phyloP scores from a whole-genome alignment of 2,888 invertebrate genomes.

The Aradus depressus region DNA sequence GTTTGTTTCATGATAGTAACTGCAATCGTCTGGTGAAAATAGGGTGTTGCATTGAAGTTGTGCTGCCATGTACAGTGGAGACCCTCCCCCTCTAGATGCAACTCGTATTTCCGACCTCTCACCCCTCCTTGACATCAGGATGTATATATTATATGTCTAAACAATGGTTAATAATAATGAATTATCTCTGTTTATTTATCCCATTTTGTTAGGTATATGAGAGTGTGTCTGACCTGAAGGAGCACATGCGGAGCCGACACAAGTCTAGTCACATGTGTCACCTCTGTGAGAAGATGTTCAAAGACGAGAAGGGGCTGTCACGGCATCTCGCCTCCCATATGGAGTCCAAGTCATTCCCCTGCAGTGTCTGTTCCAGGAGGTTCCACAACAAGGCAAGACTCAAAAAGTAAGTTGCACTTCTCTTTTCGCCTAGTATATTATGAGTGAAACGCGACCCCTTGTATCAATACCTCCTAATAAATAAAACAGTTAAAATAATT shows the following conservation, averaged over 20 bases:
- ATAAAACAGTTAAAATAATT: too few relatives aligned
- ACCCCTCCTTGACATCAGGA: too few relatives aligned
- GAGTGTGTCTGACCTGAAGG: slow-evolving; percentile 52
- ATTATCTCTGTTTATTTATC: neutral
- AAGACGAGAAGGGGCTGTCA: slow-evolving; percentile 52
- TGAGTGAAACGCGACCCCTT: too few relatives aligned
- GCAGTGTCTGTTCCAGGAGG: slow-evolving; percentile 56
- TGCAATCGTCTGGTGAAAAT: too few relatives aligned
- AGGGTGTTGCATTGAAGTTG: too few relatives aligned
- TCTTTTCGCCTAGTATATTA: too few relatives aligned
- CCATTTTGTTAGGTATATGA: slow-evolving; percentile 23
- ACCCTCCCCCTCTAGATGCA: too few relatives aligned
- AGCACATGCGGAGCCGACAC: slow-evolving; percentile 44
- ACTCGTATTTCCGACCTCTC: too few relatives aligned
- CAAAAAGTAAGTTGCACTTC: slow-evolving; percentile 20
- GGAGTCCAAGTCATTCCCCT: slow-evolving; percentile 49
- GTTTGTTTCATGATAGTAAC: too few relatives aligned
- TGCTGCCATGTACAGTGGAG: too few relatives aligned
- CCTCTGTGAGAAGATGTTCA: slow-evolving; percentile 55
- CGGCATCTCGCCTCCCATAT: slow-evolving; percentile 61
- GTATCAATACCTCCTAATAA: too few relatives aligned
- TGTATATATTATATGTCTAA: too few relatives aligned
- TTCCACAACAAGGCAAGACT: slow-evolving; percentile 43
- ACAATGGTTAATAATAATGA: neutral
- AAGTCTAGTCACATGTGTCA: slow-evolving; percentile 53